A percentile compares a stretch with the other conserved stretches of the same genome.
phyloP scores from a whole-genome alignment of 2,888 invertebrate species.

The Meghimatium bilineatum region DNA sequence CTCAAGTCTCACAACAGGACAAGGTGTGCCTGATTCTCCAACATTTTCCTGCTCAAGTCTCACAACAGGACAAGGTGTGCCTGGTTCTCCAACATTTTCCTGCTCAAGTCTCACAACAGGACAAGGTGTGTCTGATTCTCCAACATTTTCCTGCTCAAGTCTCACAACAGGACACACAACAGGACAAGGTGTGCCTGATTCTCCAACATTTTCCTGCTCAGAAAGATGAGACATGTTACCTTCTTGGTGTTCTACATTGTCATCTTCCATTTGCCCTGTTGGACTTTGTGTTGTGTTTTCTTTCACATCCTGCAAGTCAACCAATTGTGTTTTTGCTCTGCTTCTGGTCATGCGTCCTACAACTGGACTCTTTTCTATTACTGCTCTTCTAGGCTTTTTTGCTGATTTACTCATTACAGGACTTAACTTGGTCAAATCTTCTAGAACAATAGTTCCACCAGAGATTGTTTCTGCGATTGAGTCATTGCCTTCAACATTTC shows the following conservation, averaged over 20 bases:
- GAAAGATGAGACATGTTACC: too few relatives aligned
- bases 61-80: not conserved
- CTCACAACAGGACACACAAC: not conserved
- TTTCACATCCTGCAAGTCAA: not conserved
- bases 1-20: not conserved
- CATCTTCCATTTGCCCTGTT: not conserved
- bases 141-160: not conserved
- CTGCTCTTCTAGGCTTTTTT: not conserved
- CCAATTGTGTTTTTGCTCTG: constrained; percentile 1
- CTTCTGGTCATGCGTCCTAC: constrained; percentile 5
- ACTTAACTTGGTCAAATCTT: not conserved
- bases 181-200: not conserved
- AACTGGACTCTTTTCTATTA: not conserved
- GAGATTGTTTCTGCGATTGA: not conserved
- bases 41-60: too few relatives aligned
- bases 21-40: not conserved
- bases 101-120: not conserved
- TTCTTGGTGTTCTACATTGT: not conserved
- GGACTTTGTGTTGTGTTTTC: not conserved
- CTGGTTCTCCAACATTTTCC: not conserved
- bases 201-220: not conserved
- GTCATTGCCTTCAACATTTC: not conserved
- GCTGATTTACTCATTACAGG: not conserved
- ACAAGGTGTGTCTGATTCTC: not conserved
- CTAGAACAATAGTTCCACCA: not conserved